Evolutionary conservation across 2,113 vertebrate genomes (phyloP), one percentile per base, ranked within the genome.

Genomic region (Monopterus albus): DNA sequence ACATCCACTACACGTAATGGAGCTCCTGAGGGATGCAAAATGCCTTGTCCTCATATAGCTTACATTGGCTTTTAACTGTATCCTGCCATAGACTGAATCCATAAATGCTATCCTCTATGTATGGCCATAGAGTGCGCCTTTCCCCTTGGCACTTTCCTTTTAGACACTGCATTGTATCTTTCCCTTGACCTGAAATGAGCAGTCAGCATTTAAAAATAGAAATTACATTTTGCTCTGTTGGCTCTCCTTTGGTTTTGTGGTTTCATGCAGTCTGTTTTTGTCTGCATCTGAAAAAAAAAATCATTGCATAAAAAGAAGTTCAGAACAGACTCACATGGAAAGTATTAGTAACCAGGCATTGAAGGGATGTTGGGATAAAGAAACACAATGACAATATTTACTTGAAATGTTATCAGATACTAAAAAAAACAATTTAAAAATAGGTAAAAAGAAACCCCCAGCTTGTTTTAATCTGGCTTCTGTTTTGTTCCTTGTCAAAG

Each of bases 131-230:
- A 66, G 43, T 79, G 64, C 66, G 57, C 61, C 78, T 85, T 72
- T 33, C 86, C 83, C 81, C 33, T 60, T 55, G 72, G 89, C 83
- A 38, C 58, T 82, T 86, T 63, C 45, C 55, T 79, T 82, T 59
- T 58, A 55, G 36, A 72, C 33, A 50, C 52, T 69, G 43, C 25
- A 6, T 15, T 17, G 0, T 62, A 71, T 66, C 78, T 87, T 81
- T 51, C 45, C 21, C 70, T 72, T 85, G 84, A 87, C 85, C 80
- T 83, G 40, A 70, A 84, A 82, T 18, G 75, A 79, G 66, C 80
- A 89, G 74, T 78, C 78, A 60, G 29, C 75, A 62, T 84, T 81
- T 75, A 81, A 80, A 83, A 79, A 85, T 75, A 77, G 66, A 73
- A 23, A 64, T 68, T 55, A 56, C 21, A 51, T 77, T 38, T 76